Percentiles rank a stretch among this genome's conserved stretches.
Evolutionary conservation across 2,888 invertebrate genomes (phyloP).

Genomic region (Protophormia terraenovae): DNA sequence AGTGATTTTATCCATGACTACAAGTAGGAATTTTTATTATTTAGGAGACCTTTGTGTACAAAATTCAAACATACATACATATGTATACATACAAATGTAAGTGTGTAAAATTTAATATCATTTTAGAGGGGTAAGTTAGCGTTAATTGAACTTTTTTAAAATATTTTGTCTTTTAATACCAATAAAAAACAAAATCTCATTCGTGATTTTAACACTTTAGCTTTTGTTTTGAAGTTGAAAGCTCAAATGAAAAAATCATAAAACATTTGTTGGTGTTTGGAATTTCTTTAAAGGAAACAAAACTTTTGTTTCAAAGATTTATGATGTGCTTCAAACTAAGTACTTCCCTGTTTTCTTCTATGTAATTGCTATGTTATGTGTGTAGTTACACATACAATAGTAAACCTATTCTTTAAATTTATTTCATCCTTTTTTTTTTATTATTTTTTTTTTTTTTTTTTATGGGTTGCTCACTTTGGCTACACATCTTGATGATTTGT

Average conservation of each 20-base stretch:
- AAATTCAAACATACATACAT: no score
- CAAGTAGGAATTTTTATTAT: neutral
- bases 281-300: neutral
- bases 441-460: neutral
- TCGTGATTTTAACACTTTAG: constrained; percentile 27
- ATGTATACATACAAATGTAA: no score
- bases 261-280: neutral
- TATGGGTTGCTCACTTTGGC: neutral
- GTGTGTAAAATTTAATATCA: no score
- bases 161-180: neutral
- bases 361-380: neutral
- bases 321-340: constrained; percentile 31
- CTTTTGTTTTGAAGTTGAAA: neutral
- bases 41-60: neutral
- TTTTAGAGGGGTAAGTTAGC: no score
- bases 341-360: constrained; percentile 28
- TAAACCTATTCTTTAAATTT: neutral
- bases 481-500: no score
- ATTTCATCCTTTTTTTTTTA: no score
- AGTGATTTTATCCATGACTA: constrained; percentile 43
- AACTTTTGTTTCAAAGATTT: constrained; percentile 37
- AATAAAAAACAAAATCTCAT: neutral
- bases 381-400: neutral
- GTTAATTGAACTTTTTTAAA: constrained; percentile 22
- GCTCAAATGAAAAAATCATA: neutral